Conservation (phyloP, 2,113 vertebrate genomes). For the Mirounga angustirostris region DNA sequence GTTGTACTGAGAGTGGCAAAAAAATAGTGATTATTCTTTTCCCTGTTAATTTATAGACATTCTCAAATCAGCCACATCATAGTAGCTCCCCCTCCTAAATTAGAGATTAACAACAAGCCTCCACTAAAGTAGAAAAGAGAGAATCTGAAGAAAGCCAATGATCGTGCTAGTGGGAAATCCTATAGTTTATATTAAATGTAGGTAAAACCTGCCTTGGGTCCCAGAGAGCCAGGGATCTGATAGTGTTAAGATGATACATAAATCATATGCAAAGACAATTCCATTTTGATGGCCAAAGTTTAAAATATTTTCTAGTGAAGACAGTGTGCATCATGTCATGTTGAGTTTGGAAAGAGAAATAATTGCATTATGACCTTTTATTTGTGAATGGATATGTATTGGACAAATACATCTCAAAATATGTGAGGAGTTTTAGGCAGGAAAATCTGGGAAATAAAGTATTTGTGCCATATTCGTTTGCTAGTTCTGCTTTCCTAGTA, state of each 20-base stretch:
- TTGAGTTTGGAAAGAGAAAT: conserved; percentile 35
- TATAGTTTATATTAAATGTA: background rate
- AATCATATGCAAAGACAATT: background rate
- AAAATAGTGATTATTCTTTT: conserved; percentile 10
- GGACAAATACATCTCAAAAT: conserved; percentile 7
- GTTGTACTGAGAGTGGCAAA: background rate
- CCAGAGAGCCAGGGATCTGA: background rate
- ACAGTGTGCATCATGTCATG: background rate
- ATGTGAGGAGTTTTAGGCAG: background rate
- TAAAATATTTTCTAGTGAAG: conserved; percentile 11
- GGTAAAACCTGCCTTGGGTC: background rate
- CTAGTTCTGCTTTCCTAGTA: background rate
- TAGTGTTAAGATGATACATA: background rate
- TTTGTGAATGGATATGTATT: background rate
- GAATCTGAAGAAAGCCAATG: background rate
- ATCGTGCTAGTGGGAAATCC: background rate
- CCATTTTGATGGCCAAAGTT: background rate
- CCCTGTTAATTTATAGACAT: background rate
- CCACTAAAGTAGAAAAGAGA: background rate
- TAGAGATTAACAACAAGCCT: background rate
- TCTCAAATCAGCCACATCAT: background rate
- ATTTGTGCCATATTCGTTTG: background rate
- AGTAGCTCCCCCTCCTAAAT: background rate
- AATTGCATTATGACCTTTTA: background rate
- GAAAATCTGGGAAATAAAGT: background rate